phyloP scores from a whole-genome alignment of 2,797 vertebrate species.

The Danio tinwini region DNA sequence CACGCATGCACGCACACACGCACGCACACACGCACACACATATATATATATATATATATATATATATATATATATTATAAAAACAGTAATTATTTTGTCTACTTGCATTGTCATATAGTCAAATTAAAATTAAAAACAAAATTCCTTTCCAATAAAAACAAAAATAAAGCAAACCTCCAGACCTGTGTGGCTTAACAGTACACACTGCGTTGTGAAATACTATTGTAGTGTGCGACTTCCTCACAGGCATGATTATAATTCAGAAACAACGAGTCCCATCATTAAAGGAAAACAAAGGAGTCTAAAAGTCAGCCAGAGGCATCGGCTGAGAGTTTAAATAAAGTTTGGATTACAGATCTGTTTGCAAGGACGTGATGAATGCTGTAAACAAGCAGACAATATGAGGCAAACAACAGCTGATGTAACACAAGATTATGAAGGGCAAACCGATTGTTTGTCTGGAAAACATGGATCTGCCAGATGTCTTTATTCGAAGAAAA shows the following conservation, averaged over 20 bases:
- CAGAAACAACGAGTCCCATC: slow-evolving; percentile 11
- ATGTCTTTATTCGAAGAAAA: slow-evolving; percentile 31
- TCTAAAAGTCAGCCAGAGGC: not conserved
- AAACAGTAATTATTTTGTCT: too few species aligned
- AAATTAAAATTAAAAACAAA: too few species aligned
- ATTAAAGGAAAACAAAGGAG: not conserved
- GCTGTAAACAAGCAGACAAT: slow-evolving; percentile 18
- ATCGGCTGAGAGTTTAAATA: not conserved
- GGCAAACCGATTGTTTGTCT: slow-evolving; percentile 45
- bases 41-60: too few species aligned
- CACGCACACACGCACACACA: too few species aligned
- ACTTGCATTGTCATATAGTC: too few species aligned
- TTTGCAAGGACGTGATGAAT: slow-evolving; percentile 3
- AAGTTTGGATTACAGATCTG: slow-evolving; percentile 24
- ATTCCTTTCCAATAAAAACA: too few species aligned
- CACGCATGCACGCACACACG: too few species aligned
- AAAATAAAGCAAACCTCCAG: too few species aligned
- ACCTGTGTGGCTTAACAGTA: too few species aligned
- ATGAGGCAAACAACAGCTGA: slow-evolving; percentile 42
- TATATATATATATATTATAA: too few species aligned
- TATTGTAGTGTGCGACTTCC: not conserved
- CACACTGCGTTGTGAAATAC: too few species aligned
- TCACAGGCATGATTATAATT: slow-evolving; percentile 31
- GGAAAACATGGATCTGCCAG: slow-evolving; percentile 42
- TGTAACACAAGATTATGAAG: slow-evolving; percentile 44